These are phyloP conservation scores for Pelosia muscerda DNA, from an alignment of 2,888 invertebrate genomes.

Conservation along the genomic window DNA sequence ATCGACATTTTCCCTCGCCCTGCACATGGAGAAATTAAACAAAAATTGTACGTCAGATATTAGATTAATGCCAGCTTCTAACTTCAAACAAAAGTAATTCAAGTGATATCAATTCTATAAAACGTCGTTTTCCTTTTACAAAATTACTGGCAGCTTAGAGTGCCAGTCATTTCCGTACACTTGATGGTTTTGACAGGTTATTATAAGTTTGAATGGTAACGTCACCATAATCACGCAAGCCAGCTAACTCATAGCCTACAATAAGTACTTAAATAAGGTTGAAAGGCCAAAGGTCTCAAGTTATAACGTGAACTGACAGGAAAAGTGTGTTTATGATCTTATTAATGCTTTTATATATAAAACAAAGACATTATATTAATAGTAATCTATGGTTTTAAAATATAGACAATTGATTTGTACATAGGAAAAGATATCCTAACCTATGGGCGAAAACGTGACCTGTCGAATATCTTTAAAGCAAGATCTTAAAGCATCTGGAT, in stretches of 20 bases:
- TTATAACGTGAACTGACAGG: not conserved
- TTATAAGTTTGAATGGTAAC: constrained; percentile 23
- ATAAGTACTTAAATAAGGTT: constrained; percentile 1
- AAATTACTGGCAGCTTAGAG: constrained; percentile 19
- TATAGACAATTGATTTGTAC: too few species aligned
- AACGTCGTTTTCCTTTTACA: not conserved
- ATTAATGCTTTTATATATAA: too few species aligned
- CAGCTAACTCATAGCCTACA: not conserved
- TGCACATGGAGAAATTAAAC: too few species aligned
- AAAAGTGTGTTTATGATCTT: too few species aligned
- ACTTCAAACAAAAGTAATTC: not conserved
- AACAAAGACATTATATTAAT: too few species aligned
- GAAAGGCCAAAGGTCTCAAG: not conserved
- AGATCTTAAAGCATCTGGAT: too few species aligned
- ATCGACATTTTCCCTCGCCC: too few species aligned
- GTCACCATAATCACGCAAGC: constrained; percentile 12
- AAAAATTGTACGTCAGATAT: too few species aligned
- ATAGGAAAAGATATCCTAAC: too few species aligned
- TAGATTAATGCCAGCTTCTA: not conserved
- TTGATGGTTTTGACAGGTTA: constrained; percentile 29
- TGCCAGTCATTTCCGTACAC: constrained; percentile 30
- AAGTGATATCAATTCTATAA: constrained; percentile 7
- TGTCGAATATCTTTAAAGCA: too few species aligned
- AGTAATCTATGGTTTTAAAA: too few species aligned
- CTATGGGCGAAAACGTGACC: too few species aligned